Evolutionary conservation across 2,888 invertebrate genomes (phyloP), one percentile per base, ranked within the genome.

Genomic region (Plagiodera versicolora): DNA sequence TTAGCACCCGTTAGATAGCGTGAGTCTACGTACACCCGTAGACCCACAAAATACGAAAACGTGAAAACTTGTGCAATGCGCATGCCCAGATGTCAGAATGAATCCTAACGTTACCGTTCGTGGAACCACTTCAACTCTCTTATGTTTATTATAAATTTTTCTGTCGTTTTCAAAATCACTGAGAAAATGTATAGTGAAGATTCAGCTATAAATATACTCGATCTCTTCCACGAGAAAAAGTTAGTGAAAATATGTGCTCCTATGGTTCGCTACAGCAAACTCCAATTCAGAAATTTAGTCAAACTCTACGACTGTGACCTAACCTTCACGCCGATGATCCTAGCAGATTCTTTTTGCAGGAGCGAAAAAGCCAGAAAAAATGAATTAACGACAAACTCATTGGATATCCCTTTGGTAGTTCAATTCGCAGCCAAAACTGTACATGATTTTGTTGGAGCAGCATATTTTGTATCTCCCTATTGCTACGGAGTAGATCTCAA

Each of bases 291-390:
- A 44, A 83, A 83, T 58, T 79, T 95, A 17, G 86, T 94, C 1
- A 83, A 90, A 62, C 86, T 88, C 63, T 95, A 95, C 80, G 88
- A 88, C 48, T 94, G 94, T 66, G 94, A 98, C 77, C 79, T 98
- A 59, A 90, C 92, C 70, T 98, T 92, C 76, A 94, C 97, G 0
- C 98, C 98, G 0, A 98, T 99, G 98, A 95, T 98, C 70, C 83
- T 98, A 65, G 93, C 98, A 0, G 92, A 95, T 79, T 95, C 95
- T 1, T 98, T 98, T 81, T 88, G 93, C 56, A 88, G 89, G 74
- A 97, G 97, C 66, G 82, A 87, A 57, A 91, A 93, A 80, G 97
- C 97, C 11, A 86, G 98, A 55, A 79, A 84, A 4, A 91, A 86
- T 80, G 94, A 95, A 79, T 94, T 95, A 76, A 85, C 87, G 5